A percentile compares a stretch with the other conserved stretches of the same genome.
phyloP scores from a whole-genome alignment of 2,113 vertebrate genomes.

The Bambusicola thoracicus region DNA sequence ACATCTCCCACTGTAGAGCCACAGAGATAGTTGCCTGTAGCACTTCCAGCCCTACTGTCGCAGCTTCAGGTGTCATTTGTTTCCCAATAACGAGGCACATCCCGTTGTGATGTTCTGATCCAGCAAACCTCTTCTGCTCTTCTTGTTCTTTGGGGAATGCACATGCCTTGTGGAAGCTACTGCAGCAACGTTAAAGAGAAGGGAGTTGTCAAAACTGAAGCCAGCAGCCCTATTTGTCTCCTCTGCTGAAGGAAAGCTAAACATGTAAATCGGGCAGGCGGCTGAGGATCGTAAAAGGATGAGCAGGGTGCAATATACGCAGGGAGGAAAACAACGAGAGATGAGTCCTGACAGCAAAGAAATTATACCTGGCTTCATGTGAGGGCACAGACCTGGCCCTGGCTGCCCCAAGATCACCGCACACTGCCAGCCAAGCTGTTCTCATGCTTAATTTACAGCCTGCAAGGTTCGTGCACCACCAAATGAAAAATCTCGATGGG shows the following conservation, averaged over 20 bases:
- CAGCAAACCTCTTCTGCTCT: background rate
- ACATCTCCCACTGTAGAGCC: accelerated
- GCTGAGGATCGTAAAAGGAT: background rate
- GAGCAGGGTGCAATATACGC: background rate
- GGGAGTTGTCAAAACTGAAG: background rate
- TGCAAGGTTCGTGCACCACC: background rate
- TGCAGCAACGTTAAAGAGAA: background rate
- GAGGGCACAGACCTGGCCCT: background rate
- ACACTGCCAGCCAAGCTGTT: background rate
- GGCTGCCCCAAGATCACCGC: background rate
- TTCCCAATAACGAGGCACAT: background rate
- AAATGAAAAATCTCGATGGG: background rate
- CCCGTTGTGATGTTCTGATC: background rate
- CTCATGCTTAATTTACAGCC: conserved; percentile 42
- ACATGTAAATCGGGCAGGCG: background rate
- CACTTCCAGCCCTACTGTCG: background rate
- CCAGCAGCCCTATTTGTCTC: background rate
- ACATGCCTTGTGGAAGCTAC: background rate
- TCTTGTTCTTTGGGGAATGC: background rate
- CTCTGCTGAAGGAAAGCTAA: background rate
- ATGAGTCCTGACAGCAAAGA: background rate
- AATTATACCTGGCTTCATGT: background rate
- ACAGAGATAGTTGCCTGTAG: accelerated
- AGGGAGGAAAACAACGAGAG: background rate
- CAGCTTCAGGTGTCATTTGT: background rate